Evolutionary conservation across 1,140 invertebrate genomes (phyloP).

Genomic region (Neodiprion virginianus): DNA sequence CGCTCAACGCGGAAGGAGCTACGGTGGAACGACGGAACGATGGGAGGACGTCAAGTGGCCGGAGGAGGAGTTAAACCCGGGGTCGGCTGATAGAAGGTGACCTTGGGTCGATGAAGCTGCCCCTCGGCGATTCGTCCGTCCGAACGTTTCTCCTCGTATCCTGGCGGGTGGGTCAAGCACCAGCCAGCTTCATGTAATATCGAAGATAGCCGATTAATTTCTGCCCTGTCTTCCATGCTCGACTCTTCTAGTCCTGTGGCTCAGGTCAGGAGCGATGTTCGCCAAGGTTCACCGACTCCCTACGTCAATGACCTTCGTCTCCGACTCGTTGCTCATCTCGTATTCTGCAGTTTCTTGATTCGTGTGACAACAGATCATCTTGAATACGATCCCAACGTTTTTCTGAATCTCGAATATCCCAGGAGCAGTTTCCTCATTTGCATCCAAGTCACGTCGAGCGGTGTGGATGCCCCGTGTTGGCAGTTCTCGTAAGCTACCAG

Average conservation of each 20-base stretch:
- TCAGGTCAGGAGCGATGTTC: not conserved
- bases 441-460: too few species aligned
- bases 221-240: not conserved
- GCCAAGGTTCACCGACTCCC: not conserved
- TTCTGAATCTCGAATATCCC: too few species aligned
- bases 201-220: slow-evolving; percentile 7
- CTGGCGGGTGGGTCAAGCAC: not conserved
- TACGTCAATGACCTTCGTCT: not conserved
- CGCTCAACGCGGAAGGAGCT: not conserved
- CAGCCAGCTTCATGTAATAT: slow-evolving; percentile 1
- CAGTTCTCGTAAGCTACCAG: too few species aligned
- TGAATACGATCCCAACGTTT: too few species aligned
- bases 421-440: too few species aligned
- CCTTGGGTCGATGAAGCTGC: slow-evolving; percentile 4
- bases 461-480: too few species aligned
- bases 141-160: not conserved
- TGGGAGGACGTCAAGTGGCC: not conserved
- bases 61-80: slow-evolving; percentile 2
- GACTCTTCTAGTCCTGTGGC: not conserved
- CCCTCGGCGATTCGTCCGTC: not conserved
- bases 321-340: too few species aligned
- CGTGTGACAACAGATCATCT: too few species aligned
- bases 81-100: slow-evolving; percentile 6
- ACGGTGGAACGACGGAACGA: not conserved
- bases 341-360: too few species aligned